Evolutionary conservation across 23 tunicate genomes (phyloP).

Genomic region (Halocynthia roretzi): DNA sequence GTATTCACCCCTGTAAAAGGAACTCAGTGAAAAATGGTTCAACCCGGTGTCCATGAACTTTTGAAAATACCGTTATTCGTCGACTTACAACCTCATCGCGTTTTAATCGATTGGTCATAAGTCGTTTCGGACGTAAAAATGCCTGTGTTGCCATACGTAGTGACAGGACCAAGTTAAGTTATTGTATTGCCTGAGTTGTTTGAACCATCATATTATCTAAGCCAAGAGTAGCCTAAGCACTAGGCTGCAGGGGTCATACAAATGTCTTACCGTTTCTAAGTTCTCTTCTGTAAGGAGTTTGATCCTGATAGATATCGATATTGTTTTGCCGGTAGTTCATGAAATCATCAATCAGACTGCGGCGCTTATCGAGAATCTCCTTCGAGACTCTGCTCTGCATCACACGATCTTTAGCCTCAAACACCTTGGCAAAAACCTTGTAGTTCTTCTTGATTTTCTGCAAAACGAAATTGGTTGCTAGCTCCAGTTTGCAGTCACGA

Average conservation of each 20-base stretch:
- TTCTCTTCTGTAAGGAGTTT: conserved; percentile 75
- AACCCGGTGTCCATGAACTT: no score
- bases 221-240: no score
- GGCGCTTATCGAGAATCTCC: conserved; percentile 82
- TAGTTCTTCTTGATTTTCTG: conserved; percentile 74
- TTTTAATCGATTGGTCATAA: no score
- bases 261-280: conserved; percentile 62
- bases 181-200: no score
- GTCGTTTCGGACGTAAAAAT: no score
- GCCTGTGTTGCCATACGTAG: no score
- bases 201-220: no score
- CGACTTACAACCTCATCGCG: no score
- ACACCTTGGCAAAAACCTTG: conserved; percentile 66
- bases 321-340: conserved; percentile 34
- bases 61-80: no score
- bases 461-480: not conserved
- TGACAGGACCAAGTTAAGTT: no score
- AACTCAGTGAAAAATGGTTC: not conserved
- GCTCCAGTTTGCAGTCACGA: not conserved
- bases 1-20: conserved; percentile 68
- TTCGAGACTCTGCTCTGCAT: conserved; percentile 72
- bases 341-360: conserved; percentile 54
- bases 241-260: no score
- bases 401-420: conserved; percentile 91
- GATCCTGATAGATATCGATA: conserved; percentile 41